phyloP scores from a whole-genome alignment of 2,113 vertebrate genomes.

The Neotragus moschatus region DNA sequence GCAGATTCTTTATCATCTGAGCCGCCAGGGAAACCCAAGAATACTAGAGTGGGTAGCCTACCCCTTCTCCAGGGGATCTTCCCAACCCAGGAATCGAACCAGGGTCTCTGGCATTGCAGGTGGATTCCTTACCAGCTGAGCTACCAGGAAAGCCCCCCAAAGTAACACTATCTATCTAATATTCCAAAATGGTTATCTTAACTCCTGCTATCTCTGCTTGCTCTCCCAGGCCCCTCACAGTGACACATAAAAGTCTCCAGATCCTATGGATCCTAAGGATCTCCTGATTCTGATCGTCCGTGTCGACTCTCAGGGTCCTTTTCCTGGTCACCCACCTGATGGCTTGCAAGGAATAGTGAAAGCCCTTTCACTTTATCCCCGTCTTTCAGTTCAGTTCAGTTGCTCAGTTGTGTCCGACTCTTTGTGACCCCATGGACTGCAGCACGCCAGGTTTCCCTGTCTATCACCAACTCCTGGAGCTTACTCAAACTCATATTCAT shows the following conservation, averaged over 20 bases:
- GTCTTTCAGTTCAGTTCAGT: background rate
- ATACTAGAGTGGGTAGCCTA: background rate
- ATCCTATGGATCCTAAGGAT: background rate
- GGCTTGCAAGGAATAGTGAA: background rate
- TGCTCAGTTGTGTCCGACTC: background rate
- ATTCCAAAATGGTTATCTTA: background rate
- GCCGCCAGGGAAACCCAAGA: background rate
- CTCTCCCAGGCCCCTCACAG: background rate
- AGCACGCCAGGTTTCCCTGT: background rate
- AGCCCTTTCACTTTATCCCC: background rate
- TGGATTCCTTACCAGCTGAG: background rate
- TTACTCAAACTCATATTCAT: background rate
- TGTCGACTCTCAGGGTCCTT: background rate
- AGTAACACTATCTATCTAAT: background rate
- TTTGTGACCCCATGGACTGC: background rate
- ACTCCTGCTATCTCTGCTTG: background rate
- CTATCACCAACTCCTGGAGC: background rate
- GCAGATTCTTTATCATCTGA: background rate
- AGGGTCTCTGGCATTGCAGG: background rate
- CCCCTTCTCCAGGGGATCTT: background rate
- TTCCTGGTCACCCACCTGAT: background rate
- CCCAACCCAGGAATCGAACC: rapidly evolving
- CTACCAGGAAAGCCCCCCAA: background rate
- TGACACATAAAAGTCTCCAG: background rate
- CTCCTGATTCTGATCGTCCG: background rate